Percentiles rank a stretch among this genome's conserved stretches.
phyloP scores from a whole-genome alignment of 2,797 vertebrate genomes.

The Myotis pilosus region DNA sequence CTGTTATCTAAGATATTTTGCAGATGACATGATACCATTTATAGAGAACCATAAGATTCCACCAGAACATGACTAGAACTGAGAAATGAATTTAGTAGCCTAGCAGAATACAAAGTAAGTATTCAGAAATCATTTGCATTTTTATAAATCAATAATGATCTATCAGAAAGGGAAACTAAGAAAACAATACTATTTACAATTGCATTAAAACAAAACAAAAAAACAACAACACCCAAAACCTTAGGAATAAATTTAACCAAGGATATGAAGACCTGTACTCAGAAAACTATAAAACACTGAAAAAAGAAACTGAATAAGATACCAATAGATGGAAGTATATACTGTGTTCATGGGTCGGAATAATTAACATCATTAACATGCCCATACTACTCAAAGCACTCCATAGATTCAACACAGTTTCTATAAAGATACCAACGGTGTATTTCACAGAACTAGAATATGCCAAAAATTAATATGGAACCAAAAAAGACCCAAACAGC shows the following conservation, averaged over 20 bases:
- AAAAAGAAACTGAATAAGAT: not conserved
- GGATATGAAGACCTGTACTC: not conserved
- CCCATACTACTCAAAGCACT: not conserved
- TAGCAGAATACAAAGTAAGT: not conserved
- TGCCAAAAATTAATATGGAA: not conserved
- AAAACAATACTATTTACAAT: not conserved
- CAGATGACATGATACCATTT: not conserved
- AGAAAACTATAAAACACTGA: not conserved
- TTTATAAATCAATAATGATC: not conserved
- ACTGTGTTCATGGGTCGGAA: not conserved
- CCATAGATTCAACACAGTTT: not conserved
- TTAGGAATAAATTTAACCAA: not conserved
- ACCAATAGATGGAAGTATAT: not conserved
- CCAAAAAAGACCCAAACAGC: not conserved
- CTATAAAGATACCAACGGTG: not conserved
- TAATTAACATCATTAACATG: not conserved
- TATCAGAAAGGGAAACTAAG: not conserved
- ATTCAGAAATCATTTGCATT: not conserved
- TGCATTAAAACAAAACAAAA: not conserved
- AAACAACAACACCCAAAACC: not conserved
- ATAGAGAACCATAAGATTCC: not conserved
- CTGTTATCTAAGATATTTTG: not conserved
- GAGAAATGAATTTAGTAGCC: not conserved
- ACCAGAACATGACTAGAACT: not conserved
- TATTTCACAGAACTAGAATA: not conserved